phyloP scores from a whole-genome alignment of 2,797 vertebrate genomes.

The Smutsia temminckii region DNA sequence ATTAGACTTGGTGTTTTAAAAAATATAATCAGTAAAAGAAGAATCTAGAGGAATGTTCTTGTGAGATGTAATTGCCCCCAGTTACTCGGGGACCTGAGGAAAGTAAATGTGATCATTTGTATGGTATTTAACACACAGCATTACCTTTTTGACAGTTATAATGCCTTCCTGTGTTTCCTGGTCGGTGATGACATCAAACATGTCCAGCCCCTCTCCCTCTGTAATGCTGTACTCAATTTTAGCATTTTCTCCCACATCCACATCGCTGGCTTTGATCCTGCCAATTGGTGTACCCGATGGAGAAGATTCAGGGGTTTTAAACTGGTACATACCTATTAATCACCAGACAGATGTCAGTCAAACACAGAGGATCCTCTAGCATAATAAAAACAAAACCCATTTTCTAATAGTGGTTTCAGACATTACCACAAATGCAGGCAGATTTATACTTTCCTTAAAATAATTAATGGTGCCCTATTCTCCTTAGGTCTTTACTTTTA shows the following conservation, averaged over 20 bases:
- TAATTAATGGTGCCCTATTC: background rate
- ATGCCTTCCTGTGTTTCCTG: slow-evolving; percentile 93
- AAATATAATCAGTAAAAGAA: background rate
- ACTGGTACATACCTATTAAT: slow-evolving; percentile 91
- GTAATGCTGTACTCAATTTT: slow-evolving; percentile 93
- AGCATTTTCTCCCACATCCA: slow-evolving; percentile 92
- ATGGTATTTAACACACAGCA: background rate
- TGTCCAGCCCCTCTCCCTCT: slow-evolving; percentile 90
- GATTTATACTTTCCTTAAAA: slow-evolving; percentile 2
- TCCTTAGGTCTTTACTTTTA: background rate
- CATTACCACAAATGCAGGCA: background rate
- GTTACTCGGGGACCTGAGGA: background rate
- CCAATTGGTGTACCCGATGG: slow-evolving; percentile 88
- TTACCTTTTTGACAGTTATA: slow-evolving; percentile 93
- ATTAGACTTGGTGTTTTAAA: background rate
- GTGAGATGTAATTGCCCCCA: background rate
- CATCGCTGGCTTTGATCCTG: slow-evolving; percentile 91
- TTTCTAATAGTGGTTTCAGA: background rate
- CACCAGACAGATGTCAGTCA: slow-evolving; percentile 39
- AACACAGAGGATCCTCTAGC: background rate
- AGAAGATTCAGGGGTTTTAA: slow-evolving; percentile 89
- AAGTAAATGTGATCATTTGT: background rate
- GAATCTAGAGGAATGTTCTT: background rate
- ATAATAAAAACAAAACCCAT: background rate
- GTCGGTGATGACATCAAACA: slow-evolving; percentile 92